Conservation (phyloP, 2,113 vertebrate species). For the Calonectris borealis region DNA sequence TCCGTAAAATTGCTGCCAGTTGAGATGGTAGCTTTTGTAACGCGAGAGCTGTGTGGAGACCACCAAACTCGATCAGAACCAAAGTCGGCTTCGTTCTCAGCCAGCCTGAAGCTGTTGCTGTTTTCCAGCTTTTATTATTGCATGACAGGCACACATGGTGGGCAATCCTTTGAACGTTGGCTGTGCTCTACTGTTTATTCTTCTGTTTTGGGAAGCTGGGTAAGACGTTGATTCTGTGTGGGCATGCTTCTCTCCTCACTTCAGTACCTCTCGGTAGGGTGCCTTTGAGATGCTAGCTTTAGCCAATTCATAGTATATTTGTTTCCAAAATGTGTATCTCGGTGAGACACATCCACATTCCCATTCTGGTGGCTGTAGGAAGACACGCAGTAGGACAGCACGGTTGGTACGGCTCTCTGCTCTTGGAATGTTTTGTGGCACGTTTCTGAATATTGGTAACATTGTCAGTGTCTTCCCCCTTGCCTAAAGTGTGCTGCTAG, state of each 20-base stretch:
- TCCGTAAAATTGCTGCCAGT: neutral
- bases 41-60: neutral
- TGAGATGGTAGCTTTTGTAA: neutral
- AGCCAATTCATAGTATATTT: neutral
- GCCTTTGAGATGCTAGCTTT: neutral
- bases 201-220: neutral
- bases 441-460: neutral
- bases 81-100: neutral
- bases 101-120: neutral
- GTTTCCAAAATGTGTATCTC: neutral
- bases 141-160: neutral
- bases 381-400: neutral
- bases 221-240: neutral
- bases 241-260: neutral
- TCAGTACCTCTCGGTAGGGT: neutral
- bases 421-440: neutral
- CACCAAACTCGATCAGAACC: neutral
- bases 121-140: neutral
- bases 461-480: neutral
- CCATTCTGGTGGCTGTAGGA: neutral
- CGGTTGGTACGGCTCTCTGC: accelerated
- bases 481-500: neutral
- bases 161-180: neutral
- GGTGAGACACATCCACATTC: neutral
- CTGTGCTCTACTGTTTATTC: neutral